Conservation (phyloP, 1,140 invertebrate genomes). For the Anoplolepis gracilipes region DNA sequence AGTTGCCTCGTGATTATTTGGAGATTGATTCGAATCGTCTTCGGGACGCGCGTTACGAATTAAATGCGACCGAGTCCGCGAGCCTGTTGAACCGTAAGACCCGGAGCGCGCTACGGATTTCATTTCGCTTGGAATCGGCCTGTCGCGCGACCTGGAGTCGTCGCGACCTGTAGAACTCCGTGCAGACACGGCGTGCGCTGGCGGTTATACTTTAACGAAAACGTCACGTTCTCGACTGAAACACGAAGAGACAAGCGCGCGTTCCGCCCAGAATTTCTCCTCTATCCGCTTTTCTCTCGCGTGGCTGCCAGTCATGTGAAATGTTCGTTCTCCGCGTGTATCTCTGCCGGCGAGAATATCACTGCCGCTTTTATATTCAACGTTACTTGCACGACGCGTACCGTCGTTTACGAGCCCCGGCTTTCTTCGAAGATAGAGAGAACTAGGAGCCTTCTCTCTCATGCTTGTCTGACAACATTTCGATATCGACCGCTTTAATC, state of each 20-base stretch:
- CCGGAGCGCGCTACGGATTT: slow-evolving; percentile 12
- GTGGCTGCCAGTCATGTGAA: slow-evolving; percentile 53
- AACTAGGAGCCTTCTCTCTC: not conserved
- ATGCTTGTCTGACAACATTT: not conserved
- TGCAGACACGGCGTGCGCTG: slow-evolving; percentile 29
- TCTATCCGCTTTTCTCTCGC: slow-evolving; percentile 27
- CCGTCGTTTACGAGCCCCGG: not conserved
- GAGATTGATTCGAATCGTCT: not conserved
- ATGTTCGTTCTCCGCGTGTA: slow-evolving; percentile 34
- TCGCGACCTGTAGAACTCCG: slow-evolving; percentile 5
- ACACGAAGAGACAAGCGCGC: slow-evolving; percentile 29
- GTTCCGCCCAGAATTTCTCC: slow-evolving; percentile 29
- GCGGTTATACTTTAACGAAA: slow-evolving; percentile 62
- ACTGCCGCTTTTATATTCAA: slow-evolving; percentile 54
- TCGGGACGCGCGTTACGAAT: not conserved
- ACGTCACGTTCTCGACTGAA: slow-evolving; percentile 44
- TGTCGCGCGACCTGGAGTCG: slow-evolving; percentile 4
- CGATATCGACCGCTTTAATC: not conserved
- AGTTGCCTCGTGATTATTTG: slow-evolving; percentile 18
- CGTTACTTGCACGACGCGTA: slow-evolving; percentile 21
- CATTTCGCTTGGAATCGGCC: slow-evolving; percentile 15
- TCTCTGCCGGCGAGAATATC: slow-evolving; percentile 26
- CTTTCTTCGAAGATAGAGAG: not conserved
- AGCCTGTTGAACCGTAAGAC: not conserved
- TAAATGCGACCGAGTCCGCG: not conserved